A percentile compares a stretch with the other conserved stretches of the same genome.
Conservation (phyloP, 2,888 invertebrate genomes). For the Drosophila affinis region DNA sequence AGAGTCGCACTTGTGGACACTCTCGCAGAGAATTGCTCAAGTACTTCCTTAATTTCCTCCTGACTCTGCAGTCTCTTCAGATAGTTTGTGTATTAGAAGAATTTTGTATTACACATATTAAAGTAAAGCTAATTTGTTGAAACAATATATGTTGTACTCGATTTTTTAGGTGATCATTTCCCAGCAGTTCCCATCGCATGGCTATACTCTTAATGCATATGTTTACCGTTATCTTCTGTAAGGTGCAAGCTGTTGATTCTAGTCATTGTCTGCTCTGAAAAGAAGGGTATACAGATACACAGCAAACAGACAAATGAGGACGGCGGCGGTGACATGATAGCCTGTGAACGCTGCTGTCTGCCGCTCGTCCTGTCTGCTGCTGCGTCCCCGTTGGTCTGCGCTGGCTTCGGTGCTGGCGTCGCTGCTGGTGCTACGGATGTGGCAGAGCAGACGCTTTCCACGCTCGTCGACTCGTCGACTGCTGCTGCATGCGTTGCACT, state of each 20-base stretch:
- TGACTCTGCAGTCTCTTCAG: background rate
- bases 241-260: background rate
- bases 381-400: constrained; percentile 25
- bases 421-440: constrained; percentile 16
- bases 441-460: constrained; percentile 6
- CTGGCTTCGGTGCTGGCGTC: constrained; percentile 16
- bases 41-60: background rate
- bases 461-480: background rate
- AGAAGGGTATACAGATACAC: constrained; percentile 1
- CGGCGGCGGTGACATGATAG: constrained; percentile 77
- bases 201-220: too few relatives aligned
- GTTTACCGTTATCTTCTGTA: background rate
- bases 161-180: background rate
- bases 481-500: constrained; percentile 38
- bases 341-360: constrained; percentile 45
- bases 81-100: constrained; percentile 3
- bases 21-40: background rate
- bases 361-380: constrained; percentile 35
- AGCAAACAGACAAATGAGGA: constrained; percentile 74
- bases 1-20: background rate
- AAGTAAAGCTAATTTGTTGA: background rate
- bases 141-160: too few relatives aligned
- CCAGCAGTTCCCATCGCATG: too few relatives aligned
- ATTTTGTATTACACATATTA: background rate
- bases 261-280: constrained; percentile 8